Evolutionary conservation across 2,113 vertebrate genomes (phyloP).

Genomic region (Lycaon pictus): DNA sequence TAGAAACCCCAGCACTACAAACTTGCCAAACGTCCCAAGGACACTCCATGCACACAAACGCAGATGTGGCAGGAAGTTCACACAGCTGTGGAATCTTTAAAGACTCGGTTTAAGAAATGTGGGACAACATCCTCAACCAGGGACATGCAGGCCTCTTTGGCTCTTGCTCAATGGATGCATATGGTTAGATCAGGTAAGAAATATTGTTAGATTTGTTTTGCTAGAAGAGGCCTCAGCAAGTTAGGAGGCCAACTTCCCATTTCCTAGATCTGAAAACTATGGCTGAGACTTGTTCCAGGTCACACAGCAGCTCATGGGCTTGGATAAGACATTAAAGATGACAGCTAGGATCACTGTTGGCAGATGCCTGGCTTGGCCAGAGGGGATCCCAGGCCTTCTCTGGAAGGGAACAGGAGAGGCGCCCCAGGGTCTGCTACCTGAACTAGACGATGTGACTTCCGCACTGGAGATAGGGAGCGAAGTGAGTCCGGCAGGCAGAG

Average conservation of each 20-base stretch:
- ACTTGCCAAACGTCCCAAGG: background rate
- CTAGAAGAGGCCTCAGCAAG: slow-evolving; percentile 11
- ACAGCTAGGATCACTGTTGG: background rate
- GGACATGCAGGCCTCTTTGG: background rate
- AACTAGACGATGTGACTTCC: background rate
- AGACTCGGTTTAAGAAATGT: background rate
- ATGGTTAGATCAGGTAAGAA: background rate
- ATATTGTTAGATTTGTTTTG: background rate
- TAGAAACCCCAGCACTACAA: background rate
- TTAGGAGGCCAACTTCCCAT: background rate
- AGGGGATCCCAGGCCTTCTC: fast-evolving
- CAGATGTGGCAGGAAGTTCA: background rate
- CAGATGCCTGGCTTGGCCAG: background rate
- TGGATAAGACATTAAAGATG: background rate
- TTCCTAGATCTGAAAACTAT: background rate
- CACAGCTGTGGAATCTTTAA: background rate
- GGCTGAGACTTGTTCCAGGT: background rate
- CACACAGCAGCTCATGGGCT: fast-evolving
- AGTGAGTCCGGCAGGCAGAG: background rate
- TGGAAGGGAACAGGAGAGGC: background rate
- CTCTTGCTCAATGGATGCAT: background rate
- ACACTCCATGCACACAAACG: background rate
- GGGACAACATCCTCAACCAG: background rate
- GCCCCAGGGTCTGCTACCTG: background rate
- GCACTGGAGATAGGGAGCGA: fast-evolving